Base-by-base conservation (phyloP, 2,888 invertebrate species). In the Netelia melanura region DNA sequence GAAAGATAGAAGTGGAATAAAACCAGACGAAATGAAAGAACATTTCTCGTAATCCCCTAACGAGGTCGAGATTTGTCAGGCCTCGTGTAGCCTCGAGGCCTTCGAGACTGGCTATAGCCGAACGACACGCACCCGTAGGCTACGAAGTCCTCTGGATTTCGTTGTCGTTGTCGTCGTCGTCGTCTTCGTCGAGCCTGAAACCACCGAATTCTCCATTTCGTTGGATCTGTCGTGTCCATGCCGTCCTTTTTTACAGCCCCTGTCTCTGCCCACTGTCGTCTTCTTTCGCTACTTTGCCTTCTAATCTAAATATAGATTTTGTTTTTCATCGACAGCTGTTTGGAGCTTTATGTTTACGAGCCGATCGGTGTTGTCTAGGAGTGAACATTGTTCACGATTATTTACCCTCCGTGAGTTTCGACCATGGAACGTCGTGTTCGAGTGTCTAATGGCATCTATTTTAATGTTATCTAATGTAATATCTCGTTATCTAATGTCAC, bases 251-350 rank as follows among this genome's bases (percentile, higher is more conserved):
- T 61, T 56, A 43, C 38, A 67, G 77, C 58, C 48, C 54, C 54
- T 72, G 56, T 76, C 56, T 23, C 5, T 61, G 56, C 77, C 52
- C 54, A 68, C 75, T 52, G 62, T 61, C 52, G 61, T 75, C 79
- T 71, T 83, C 81, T 83, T 83, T 64, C 62, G 30, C 83, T 80
- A 76, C 83, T 83, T 76, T 83, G 85, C 80, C 81, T 75, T 54
- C 74, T 56, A 30, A 67, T 84, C 91, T 93, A 93, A 92, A 91
- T 91, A 91, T 93, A 93, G 92, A 90, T 87, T 88, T 87, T 90
- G 91, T 92, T 92, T 92, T 90, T 91, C 90, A 93, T 92, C 92
- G 92, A 92, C 92, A 93, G 93, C 91, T 92, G 92, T 90, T 91
- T 6, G 89, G 89, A 80, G 65, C 88, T 90, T 89, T 86, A 89